Evolutionary conservation across 2,113 vertebrate species (phyloP).

Genomic region (Copsychus sechellarum): DNA sequence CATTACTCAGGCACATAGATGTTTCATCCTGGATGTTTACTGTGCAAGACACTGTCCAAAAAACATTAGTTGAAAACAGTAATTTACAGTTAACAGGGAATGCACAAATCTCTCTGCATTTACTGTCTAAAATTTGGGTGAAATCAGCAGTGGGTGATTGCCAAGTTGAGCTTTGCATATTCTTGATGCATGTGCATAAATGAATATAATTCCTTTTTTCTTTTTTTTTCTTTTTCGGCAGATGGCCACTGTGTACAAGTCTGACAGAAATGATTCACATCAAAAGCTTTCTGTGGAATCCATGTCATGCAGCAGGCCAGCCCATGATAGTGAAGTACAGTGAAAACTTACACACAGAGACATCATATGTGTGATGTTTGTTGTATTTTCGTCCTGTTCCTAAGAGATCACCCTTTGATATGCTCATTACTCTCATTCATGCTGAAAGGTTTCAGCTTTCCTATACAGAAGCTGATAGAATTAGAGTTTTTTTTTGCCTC

Average conservation of each 20-base stretch:
- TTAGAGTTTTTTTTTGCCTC: slow-evolving; percentile 42
- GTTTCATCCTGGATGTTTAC: not conserved
- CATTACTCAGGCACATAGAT: not conserved
- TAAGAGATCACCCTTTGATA: slow-evolving; percentile 43
- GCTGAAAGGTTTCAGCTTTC: slow-evolving; percentile 56
- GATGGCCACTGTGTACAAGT: not conserved
- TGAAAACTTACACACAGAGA: slow-evolving; percentile 34
- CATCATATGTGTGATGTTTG: slow-evolving; percentile 6
- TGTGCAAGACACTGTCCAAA: not conserved
- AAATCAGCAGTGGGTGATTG: not conserved
- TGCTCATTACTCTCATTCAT: slow-evolving; percentile 30
- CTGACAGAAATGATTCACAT: slow-evolving; percentile 6
- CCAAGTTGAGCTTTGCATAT: not conserved
- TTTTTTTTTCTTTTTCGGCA: not conserved
- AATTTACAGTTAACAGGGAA: not conserved
- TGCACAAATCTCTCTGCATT: not conserved
- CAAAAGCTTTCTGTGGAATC: slow-evolving; percentile 25
- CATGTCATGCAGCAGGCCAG: not conserved
- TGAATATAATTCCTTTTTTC: not conserved
- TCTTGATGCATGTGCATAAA: not conserved
- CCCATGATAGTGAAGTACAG: not conserved
- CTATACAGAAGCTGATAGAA: slow-evolving; percentile 37
- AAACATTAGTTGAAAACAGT: not conserved
- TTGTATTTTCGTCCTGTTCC: slow-evolving; percentile 37
- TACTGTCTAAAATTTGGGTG: not conserved